Base-by-base conservation (phyloP, 2,888 invertebrate genomes). In the Stegophylla sp. region DNA sequence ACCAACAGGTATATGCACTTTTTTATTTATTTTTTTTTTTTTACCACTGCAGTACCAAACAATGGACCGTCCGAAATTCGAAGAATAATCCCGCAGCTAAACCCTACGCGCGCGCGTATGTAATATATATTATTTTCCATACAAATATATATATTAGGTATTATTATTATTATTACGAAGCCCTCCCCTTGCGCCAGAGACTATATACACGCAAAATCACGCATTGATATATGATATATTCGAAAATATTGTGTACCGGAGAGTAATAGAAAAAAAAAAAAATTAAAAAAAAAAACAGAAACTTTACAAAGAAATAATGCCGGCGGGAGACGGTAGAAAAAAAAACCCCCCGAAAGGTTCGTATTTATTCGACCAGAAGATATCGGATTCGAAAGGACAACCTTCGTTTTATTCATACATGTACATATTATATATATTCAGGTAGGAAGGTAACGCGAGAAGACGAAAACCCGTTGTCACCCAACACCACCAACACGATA, bases 361-460 rank as follows among this genome's bases (percentile, higher is more conserved):
- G 28, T 77, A 69, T 77, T 77, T 69, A 59, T 77, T 77, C 79
- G 61, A 79, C 79, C 23, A 69, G 79, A 79, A 79, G 79, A 79
- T 61, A 79, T 79, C 48, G 79, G 17, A 71, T 79, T 79, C 71
- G 69, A 79, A 61, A 51, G 69, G 45, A 77, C 77, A 71, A 71
- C 71, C 69, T 69, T 79, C 69, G 61, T 71, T 34, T 61, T 51
- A 51, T 23, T n/a, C n/a, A 67, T 67, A 45, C 28, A 56, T 45
- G 43, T 77, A 66, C 3, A 3, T 61, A 61, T 3, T 4, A 63
- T 15, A 26, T 64, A 63, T 64, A 56, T 34, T 34, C 34, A 34
- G 34, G 34, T 34, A 34, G 3, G 59, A 17, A 1, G 56, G 79
- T 79, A 79, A 79, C 48, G 61, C 59, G 79, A 79, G 79, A 71